These are phyloP conservation scores for Procavia capensis DNA, from an alignment of 2,113 vertebrate genomes.

Conservation along the genomic window DNA sequence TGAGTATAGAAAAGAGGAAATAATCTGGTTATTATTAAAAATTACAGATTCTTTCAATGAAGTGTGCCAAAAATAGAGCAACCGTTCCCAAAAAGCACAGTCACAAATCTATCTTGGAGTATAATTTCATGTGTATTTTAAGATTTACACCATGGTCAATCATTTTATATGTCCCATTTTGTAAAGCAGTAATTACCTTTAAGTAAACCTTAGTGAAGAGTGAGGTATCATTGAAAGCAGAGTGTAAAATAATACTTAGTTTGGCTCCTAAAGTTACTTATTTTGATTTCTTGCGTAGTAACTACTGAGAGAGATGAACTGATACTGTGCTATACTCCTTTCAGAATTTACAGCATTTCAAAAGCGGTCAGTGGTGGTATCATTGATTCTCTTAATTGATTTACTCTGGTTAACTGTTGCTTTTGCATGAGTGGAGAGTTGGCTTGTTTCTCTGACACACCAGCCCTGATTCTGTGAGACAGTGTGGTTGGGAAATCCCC, in stretches of 20 bases:
- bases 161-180: neutral
- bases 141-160: conserved; percentile 30
- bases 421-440: conserved; percentile 39
- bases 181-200: conserved; percentile 34
- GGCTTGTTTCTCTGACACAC: neutral
- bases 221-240: neutral
- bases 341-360: conserved; percentile 33
- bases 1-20: conserved; percentile 47
- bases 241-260: conserved; percentile 39
- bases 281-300: conserved; percentile 19
- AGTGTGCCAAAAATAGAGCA: neutral
- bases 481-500: conserved; percentile 21
- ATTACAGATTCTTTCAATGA: conserved; percentile 39
- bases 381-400: neutral
- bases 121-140: conserved; percentile 8
- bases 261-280: neutral
- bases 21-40: conserved; percentile 51
- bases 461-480: neutral
- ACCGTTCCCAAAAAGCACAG: conserved; percentile 28
- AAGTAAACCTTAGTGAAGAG: conserved; percentile 36
- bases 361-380: neutral
- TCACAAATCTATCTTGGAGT: conserved; percentile 30
- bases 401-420: conserved; percentile 9
- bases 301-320: neutral
- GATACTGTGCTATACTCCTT: neutral